A percentile compares a stretch with the other conserved stretches of the same genome.
phyloP scores from a whole-genome alignment of 2,888 invertebrate species.

The Lepetodrilus schrolli region DNA sequence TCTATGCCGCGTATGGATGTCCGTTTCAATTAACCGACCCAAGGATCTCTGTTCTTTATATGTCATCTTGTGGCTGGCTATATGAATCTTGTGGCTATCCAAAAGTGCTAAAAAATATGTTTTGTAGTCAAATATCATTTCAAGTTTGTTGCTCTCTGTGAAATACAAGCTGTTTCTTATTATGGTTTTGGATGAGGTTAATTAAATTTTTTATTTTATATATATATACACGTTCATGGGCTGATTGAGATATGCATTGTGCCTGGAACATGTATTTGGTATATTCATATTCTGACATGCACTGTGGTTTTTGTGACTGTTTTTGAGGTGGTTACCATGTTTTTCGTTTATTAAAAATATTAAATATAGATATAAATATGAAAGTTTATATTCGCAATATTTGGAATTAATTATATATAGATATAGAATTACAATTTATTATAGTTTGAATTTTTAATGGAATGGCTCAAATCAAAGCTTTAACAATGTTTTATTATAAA shows the following conservation, averaged over 20 bases:
- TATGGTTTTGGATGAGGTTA: neutral
- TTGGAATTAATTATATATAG: no score
- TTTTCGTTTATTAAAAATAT: no score
- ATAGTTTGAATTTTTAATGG: neutral
- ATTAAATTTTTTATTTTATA: neutral
- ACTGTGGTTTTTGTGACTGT: neutral
- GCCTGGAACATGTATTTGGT: neutral
- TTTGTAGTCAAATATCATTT: constrained; percentile 11
- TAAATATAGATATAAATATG: neutral
- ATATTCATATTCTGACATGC: neutral
- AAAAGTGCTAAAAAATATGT: neutral
- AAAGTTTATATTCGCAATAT: no score
- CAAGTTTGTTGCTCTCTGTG: constrained; percentile 17
- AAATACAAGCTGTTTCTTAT: neutral
- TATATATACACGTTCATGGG: neutral
- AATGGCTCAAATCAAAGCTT: no score
- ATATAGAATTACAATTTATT: neutral
- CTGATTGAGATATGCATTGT: constrained; percentile 1
- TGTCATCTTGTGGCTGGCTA: no score
- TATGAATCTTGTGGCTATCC: neutral
- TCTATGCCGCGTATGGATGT: no score
- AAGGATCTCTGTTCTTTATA: no score
- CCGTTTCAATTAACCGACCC: no score
- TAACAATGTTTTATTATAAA: no score
- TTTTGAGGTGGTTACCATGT: constrained; percentile 10